phyloP scores from a whole-genome alignment of 2,888 invertebrate genomes.

The Drosophila tanythrix region DNA sequence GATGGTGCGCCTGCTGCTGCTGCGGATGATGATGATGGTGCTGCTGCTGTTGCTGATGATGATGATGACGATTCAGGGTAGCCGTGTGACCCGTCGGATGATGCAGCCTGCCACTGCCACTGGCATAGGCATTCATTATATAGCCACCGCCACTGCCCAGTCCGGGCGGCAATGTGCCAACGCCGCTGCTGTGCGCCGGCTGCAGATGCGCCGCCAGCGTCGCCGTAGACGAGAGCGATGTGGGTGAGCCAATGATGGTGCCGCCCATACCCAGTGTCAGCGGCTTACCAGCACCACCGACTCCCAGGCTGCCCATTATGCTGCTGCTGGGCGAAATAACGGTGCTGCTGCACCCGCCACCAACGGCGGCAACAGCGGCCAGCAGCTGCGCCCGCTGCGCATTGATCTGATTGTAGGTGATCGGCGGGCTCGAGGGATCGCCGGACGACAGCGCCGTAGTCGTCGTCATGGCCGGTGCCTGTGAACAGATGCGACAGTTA shows the following conservation, averaged over 20 bases:
- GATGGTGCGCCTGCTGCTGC: conserved; percentile 52
- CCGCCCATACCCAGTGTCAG: conserved; percentile 62
- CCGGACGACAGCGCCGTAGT: conserved; percentile 65
- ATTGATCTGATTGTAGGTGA: conserved; percentile 84
- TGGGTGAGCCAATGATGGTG: conserved; percentile 80
- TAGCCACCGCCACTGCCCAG: conserved; percentile 81
- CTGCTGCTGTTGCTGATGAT: conserved; percentile 64
- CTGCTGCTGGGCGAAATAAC: conserved; percentile 71
- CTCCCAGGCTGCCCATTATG: conserved; percentile 60
- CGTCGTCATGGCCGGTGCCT: conserved; percentile 62
- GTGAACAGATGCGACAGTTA: conserved; percentile 29
- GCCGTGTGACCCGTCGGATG: conserved; percentile 64
- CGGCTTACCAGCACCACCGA: conserved; percentile 39
- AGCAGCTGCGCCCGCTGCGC: conserved; percentile 82
- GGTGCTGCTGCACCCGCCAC: conserved; percentile 70
- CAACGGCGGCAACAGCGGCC: conserved; percentile 78
- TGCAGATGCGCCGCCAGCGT: conserved; percentile 73
- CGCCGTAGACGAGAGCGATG: conserved; percentile 81
- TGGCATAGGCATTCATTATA: conserved; percentile 74
- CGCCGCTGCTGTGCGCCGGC: conserved; percentile 68
- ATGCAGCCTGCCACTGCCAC: conserved; percentile 69
- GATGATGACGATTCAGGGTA: conserved; percentile 72
- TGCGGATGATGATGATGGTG: conserved; percentile 64
- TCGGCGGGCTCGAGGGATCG: conserved; percentile 72
- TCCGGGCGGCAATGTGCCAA: conserved; percentile 80